Conservation (phyloP, 2,888 invertebrate species). For the Carcina quercana region DNA sequence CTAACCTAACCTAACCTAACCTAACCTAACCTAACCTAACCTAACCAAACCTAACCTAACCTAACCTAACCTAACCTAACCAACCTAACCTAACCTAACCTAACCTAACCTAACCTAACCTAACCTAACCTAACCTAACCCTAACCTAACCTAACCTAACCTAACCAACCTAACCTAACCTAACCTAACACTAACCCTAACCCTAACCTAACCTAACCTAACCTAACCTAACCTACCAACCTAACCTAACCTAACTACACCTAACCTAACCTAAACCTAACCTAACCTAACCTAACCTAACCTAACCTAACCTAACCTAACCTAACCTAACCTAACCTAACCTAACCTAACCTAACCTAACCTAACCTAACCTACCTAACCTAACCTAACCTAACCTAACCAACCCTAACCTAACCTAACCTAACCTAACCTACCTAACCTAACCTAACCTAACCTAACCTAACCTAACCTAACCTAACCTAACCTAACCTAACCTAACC, state of each 20-base stretch:
- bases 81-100: slow-evolving; percentile 15
- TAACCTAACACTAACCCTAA: slow-evolving; percentile 8
- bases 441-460: slow-evolving; percentile 16
- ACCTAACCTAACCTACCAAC: slow-evolving; percentile 17
- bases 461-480: slow-evolving; percentile 1
- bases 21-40: slow-evolving; percentile 15
- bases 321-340: slow-evolving; percentile 20
- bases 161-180: slow-evolving; percentile 8
- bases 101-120: slow-evolving; percentile 11
- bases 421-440: slow-evolving; percentile 14
- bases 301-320: slow-evolving; percentile 18
- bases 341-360: slow-evolving; percentile 16
- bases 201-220: slow-evolving; percentile 16
- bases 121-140: slow-evolving; percentile 9
- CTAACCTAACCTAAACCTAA: slow-evolving; percentile 18
- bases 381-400: slow-evolving; percentile 18
- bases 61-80: slow-evolving; percentile 15
- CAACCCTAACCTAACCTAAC: slow-evolving; percentile 18
- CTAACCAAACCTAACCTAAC: slow-evolving; percentile 7
- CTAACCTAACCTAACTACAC: not conserved
- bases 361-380: slow-evolving; percentile 8
- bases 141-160: slow-evolving; percentile 3
- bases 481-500: not conserved
- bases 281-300: slow-evolving; percentile 15
- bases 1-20: slow-evolving; percentile 16